Evolutionary conservation across 2,113 vertebrate genomes (phyloP).

Genomic region (Urocolius indicus): DNA sequence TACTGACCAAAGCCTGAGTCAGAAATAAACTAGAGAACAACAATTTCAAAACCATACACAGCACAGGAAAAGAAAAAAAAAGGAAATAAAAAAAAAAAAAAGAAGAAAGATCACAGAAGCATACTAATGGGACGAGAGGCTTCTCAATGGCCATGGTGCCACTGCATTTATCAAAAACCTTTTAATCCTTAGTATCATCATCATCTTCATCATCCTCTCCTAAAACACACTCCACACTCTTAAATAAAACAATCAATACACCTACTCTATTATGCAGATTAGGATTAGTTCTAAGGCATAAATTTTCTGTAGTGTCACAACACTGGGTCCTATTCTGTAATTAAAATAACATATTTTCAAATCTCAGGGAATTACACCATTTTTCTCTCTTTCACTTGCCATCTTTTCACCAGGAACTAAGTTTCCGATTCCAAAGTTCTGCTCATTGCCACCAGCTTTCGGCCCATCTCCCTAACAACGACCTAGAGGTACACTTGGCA

Average conservation of each 20-base stretch:
- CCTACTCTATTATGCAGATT: constrained; percentile 69
- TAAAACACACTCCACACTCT: constrained; percentile 53
- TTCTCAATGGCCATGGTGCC: constrained; percentile 11
- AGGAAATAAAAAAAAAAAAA: too few species aligned
- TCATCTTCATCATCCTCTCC: background rate
- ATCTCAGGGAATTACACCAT: constrained; percentile 36
- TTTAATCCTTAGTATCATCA: constrained; percentile 19
- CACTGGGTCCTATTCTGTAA: constrained; percentile 8
- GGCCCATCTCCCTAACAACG: background rate
- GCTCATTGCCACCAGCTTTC: background rate
- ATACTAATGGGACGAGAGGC: background rate
- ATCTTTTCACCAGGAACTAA: constrained; percentile 40
- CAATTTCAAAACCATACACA: constrained; percentile 58
- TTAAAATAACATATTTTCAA: constrained; percentile 45
- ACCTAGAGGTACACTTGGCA: background rate
- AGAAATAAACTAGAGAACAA: constrained; percentile 74
- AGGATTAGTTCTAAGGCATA: constrained; percentile 63
- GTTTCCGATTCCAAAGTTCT: constrained; percentile 18
- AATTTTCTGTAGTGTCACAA: constrained; percentile 27
- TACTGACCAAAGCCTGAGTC: constrained; percentile 50
- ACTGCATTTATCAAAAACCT: constrained; percentile 30
- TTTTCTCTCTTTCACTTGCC: constrained; percentile 17
- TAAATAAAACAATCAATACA: constrained; percentile 66
- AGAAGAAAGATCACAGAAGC: background rate
- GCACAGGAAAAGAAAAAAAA: background rate